Percentiles rank a stretch among this genome's conserved stretches.
These are phyloP conservation scores for Sarcophaga bullata DNA, from an alignment of 1,140 invertebrate genomes.

Conservation along the genomic window DNA sequence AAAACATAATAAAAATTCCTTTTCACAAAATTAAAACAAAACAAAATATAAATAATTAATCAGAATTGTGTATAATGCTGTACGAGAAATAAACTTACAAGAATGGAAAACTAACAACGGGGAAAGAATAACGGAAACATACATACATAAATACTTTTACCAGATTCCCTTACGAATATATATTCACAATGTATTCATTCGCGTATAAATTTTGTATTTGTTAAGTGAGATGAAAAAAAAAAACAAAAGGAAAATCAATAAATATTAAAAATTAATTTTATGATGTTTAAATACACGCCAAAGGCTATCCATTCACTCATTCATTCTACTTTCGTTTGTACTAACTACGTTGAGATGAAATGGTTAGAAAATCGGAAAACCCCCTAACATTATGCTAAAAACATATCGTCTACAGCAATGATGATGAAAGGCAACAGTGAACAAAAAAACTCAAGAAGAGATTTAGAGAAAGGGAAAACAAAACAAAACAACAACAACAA, in stretches of 20 bases:
- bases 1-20: constrained; percentile 38
- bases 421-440: neutral
- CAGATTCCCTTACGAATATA: too few relatives aligned
- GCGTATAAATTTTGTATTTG: too few relatives aligned
- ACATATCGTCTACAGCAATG: constrained; percentile 8
- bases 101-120: neutral
- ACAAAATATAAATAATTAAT: constrained; percentile 36
- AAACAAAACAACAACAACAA: too few relatives aligned
- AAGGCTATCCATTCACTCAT: neutral
- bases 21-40: constrained; percentile 41
- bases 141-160: too few relatives aligned
- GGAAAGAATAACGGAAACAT: neutral
- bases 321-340: too few relatives aligned
- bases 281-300: neutral
- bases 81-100: neutral
- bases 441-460: neutral
- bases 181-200: too few relatives aligned
- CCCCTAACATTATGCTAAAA: constrained; percentile 28
- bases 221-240: neutral
- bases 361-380: neutral
- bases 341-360: neutral
- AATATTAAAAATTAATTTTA: constrained; percentile 40
- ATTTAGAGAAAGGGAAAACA: neutral
- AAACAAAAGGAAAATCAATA: constrained; percentile 22
- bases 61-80: neutral